phyloP scores from a whole-genome alignment of 2,113 vertebrate genomes.

The Crotalus tigris region DNA sequence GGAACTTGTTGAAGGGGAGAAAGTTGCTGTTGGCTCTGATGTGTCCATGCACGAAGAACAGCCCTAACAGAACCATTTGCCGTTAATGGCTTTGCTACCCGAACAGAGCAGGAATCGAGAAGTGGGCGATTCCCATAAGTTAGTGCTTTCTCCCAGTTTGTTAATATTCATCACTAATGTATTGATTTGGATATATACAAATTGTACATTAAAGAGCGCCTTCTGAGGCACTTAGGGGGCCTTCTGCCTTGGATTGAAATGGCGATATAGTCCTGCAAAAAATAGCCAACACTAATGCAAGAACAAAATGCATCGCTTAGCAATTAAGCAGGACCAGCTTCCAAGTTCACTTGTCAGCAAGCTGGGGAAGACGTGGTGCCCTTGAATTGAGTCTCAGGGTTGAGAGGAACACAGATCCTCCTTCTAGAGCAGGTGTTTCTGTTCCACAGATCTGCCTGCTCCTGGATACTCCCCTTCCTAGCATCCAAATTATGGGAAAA shows the following conservation, averaged over 20 bases:
- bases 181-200: slow-evolving; percentile 42
- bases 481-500: too few relatives aligned
- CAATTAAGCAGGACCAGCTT: background rate
- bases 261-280: slow-evolving; percentile 20
- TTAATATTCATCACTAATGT: slow-evolving; percentile 15
- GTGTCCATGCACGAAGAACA: too few relatives aligned
- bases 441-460: too few relatives aligned
- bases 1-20: background rate
- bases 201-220: slow-evolving; percentile 13
- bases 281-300: slow-evolving; percentile 14
- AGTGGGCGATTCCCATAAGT: slow-evolving; percentile 48
- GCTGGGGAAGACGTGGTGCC: background rate
- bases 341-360: background rate
- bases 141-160: slow-evolving; percentile 47
- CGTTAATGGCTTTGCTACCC: slow-evolving; percentile 35
- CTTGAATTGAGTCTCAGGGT: background rate
- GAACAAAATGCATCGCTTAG: rapidly evolving
- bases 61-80: background rate
- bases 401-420: background rate
- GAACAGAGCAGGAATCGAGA: slow-evolving; percentile 21
- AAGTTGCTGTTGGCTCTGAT: background rate
- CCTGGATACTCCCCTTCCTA: too few relatives aligned
- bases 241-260: slow-evolving; percentile 27
- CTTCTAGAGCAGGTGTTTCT: too few relatives aligned
- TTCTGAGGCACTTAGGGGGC: slow-evolving; percentile 31